Conservation (phyloP, 2,797 vertebrate genomes). For the Tokudaia muenninki region DNA sequence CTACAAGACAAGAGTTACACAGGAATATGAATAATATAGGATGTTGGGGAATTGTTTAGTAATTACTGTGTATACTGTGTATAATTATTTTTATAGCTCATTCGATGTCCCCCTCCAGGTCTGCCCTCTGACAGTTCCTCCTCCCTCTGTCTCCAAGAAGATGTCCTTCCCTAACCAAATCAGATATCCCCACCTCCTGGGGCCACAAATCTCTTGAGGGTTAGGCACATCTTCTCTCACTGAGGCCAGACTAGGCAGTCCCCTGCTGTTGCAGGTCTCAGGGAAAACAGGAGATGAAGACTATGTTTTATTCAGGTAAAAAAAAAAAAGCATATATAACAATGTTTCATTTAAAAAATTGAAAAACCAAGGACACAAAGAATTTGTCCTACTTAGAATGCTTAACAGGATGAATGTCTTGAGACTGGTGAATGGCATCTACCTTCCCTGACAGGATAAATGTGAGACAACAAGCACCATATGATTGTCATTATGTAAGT, state of each 20-base stretch:
- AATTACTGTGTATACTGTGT: neutral
- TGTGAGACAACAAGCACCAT: neutral
- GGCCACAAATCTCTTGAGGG: too few species aligned
- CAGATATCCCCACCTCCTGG: rapidly evolving
- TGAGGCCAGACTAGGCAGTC: too few species aligned
- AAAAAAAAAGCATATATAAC: neutral
- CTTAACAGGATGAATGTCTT: neutral
- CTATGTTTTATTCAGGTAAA: neutral
- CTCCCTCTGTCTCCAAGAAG: too few species aligned
- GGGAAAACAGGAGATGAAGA: neutral
- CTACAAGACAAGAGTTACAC: neutral
- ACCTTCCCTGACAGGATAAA: neutral
- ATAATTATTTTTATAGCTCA: too few species aligned
- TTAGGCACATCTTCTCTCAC: too few species aligned
- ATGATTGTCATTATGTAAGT: neutral
- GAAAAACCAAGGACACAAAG: neutral
- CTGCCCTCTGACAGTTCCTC: too few species aligned
- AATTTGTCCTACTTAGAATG: neutral
- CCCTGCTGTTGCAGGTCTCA: too few species aligned
- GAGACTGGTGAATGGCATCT: neutral
- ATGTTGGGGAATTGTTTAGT: neutral
- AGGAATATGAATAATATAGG: neutral
- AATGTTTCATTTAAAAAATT: neutral
- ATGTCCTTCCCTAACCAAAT: too few species aligned
- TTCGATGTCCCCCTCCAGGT: too few species aligned